These are phyloP conservation scores for Dicyrtoma fusca DNA, from an alignment of 2,888 invertebrate genomes.

Conservation along the genomic window DNA sequence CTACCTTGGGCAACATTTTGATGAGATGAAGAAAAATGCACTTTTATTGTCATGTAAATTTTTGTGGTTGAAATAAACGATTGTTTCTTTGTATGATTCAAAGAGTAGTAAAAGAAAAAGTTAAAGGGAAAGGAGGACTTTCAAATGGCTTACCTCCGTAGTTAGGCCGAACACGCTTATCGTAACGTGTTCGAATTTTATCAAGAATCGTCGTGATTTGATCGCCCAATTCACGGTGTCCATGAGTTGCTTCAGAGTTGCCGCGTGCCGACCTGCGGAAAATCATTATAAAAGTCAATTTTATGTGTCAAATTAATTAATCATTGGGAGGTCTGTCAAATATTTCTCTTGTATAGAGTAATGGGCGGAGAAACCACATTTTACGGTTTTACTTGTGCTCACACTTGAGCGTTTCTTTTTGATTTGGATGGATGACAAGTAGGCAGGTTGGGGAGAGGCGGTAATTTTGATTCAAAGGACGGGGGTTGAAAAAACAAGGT, in stretches of 20 bases:
- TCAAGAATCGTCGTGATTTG: slow-evolving; percentile 92
- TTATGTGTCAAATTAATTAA: no score
- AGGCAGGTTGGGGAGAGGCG: no score
- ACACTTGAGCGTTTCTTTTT: no score
- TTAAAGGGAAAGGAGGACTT: neutral
- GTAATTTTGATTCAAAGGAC: no score
- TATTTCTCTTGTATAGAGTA: no score
- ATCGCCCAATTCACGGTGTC: slow-evolving; percentile 55
- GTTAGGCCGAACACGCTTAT: slow-evolving; percentile 99
- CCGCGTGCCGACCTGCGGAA: slow-evolving; percentile 49
- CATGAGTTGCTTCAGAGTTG: slow-evolving; percentile 51
- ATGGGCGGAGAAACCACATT: no score
- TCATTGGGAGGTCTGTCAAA: no score
- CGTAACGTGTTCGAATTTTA: slow-evolving; percentile 95
- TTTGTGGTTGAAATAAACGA: neutral
- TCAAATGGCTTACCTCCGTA: slow-evolving; percentile 81
- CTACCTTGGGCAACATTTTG: no score
- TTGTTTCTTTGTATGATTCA: neutral
- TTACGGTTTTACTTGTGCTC: no score
- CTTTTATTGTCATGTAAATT: neutral
- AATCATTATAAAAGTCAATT: no score
- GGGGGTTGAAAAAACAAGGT: no score
- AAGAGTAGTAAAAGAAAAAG: neutral
- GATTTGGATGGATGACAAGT: no score
- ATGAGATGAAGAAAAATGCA: slow-evolving; percentile 15